These are phyloP conservation scores for Stichopus chloronotus DNA, from an alignment of 35 echinoderm and acorn worm species.

Conservation along the genomic window DNA sequence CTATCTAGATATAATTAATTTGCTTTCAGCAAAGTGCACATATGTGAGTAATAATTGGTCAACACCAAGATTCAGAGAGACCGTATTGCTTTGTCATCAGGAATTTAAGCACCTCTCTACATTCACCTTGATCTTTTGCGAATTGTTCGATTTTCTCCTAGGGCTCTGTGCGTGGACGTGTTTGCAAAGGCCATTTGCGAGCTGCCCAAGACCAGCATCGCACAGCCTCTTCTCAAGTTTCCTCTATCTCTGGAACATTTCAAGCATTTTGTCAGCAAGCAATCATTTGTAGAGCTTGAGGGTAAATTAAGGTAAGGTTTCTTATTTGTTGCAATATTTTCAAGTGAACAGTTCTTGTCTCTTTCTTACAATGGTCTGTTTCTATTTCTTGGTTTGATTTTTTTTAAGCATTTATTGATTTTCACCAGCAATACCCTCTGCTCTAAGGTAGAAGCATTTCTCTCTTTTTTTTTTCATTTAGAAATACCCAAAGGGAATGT, in stretches of 20 bases:
- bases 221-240: conserved; percentile 63
- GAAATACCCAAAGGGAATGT: background rate
- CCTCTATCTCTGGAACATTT: conserved; percentile 74
- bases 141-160: conserved; percentile 44
- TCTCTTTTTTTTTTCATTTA: background rate
- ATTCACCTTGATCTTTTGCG: background rate
- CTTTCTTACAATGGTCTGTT: background rate
- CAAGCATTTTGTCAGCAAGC: conserved; percentile 90
- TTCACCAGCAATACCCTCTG: background rate
- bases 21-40: too few species aligned
- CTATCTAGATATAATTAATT: too few species aligned
- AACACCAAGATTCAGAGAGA: too few species aligned
- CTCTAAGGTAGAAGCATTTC: background rate
- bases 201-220: conserved; percentile 50
- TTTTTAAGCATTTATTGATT: background rate
- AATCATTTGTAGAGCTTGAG: conserved; percentile 77
- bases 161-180: conserved; percentile 72
- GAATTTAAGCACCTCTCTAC: background rate
- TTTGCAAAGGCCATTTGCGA: conserved; percentile 81
- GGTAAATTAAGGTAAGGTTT: conserved; percentile 74
- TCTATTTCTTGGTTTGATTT: background rate
- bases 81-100: background rate
- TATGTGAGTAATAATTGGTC: too few species aligned
- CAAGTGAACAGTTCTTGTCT: background rate
- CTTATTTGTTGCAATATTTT: background rate